These are phyloP conservation scores for Tetranychus piercei DNA, from an alignment of 2,888 invertebrate genomes.

Conservation along the genomic window DNA sequence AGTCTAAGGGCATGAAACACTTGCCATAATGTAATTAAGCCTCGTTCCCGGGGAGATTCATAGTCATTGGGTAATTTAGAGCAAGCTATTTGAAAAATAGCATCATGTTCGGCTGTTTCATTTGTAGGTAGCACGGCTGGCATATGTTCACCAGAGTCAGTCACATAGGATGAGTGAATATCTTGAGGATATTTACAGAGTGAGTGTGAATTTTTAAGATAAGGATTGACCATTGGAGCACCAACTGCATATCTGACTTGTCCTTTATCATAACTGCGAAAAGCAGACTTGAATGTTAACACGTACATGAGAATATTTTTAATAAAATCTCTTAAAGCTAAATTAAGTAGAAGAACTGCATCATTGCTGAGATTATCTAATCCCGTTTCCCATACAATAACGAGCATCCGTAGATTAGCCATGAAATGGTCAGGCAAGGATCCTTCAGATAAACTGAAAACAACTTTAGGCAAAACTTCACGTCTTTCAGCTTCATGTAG, in stretches of 20 bases:
- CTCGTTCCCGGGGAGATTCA: neutral
- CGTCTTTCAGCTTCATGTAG: neutral
- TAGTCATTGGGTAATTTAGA: slow-evolving; percentile 2
- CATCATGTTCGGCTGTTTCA: slow-evolving; percentile 14
- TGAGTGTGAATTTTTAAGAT: slow-evolving; percentile 47
- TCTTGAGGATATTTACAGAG: slow-evolving; percentile 11
- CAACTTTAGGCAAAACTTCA: slow-evolving; percentile 28
- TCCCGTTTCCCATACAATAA: slow-evolving; percentile 73
- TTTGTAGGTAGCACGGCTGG: neutral
- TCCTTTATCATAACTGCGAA: slow-evolving; percentile 48
- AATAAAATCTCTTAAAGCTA: slow-evolving; percentile 49
- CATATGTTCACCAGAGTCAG: slow-evolving; percentile 13
- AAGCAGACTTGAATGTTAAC: slow-evolving; percentile 60
- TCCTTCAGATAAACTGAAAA: slow-evolving; percentile 49
- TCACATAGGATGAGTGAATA: slow-evolving; percentile 8
- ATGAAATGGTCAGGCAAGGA: slow-evolving; percentile 66
- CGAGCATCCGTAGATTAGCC: slow-evolving; percentile 58
- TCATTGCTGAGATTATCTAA: slow-evolving; percentile 57
- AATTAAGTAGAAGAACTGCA: slow-evolving; percentile 60
- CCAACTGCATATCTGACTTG: slow-evolving; percentile 63
- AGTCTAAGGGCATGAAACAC: slow-evolving; percentile 12
- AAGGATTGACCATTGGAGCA: slow-evolving; percentile 56
- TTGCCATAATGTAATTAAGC: slow-evolving; percentile 15
- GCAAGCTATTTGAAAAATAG: slow-evolving; percentile 18
- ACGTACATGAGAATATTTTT: slow-evolving; percentile 63